Evolutionary conservation across 2,113 vertebrate genomes (phyloP), one percentile per base, ranked within the genome.

Genomic region (Benitochromis conjunctus): DNA sequence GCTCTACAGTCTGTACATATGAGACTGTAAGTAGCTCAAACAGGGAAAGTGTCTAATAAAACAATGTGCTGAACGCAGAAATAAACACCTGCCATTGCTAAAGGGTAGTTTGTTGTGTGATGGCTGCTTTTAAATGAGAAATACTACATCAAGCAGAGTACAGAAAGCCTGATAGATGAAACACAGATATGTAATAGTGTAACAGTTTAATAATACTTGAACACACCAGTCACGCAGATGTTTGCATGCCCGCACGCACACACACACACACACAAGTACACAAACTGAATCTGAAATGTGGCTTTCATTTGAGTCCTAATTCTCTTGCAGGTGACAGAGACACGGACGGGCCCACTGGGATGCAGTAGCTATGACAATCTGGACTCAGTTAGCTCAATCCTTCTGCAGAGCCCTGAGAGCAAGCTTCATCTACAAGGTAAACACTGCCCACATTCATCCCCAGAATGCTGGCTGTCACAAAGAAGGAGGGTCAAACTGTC

Each of bases 331-430:
- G 99, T 99, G 93, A 99, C 99, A 34, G 99, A 99, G 96, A 99
- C 99, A 58, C 97, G 98, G 86, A 99, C 99, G 0, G 99, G 99
- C 69, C 99, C 99, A 1, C 93, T 99, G 94, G 99, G 99, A 91
- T 99, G 99, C 96, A 99, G 98, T 95, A 99, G 98, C 96, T 99
- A 99, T 18, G 99, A 99, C 96, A 99, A 99, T 97, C 97, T 99
- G 96, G 98, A 99, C 97, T 99, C 98, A 41, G 99, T 99, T 92
- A 99, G 99, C 97, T 99, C 99, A 2, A 97, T 99, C 94, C 97
- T 99, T 89, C 97, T 99, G 92, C 99, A 99, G 96, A 99, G 99
- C 96, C 98, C 98, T 7, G 99, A 99, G 96, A 99, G 98, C 97
- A 99, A 99, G 95, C 96, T 99, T 93, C 98, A 99, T 91, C 97